Evolutionary conservation across 2,113 vertebrate genomes (phyloP), one percentile per base, ranked within the genome.

Genomic region (Lutjanus erythropterus): DNA sequence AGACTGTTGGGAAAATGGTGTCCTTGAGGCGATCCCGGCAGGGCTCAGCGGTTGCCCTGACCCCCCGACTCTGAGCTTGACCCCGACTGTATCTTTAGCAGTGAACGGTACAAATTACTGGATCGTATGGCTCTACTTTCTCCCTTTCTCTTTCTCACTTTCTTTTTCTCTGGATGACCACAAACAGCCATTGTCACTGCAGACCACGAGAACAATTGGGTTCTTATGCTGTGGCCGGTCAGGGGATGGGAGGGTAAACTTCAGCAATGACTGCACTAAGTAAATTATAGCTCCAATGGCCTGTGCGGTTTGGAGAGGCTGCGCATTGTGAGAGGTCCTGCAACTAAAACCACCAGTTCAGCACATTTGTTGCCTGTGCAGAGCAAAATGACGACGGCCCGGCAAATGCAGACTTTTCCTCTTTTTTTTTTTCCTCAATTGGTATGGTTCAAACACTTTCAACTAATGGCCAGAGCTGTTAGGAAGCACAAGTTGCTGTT

Each of bases 141-240:
- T 80, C 81, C 56, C 53, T 70, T 78, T 75, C 75, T 78, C 80
- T 88, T 82, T 84, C 84, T 86, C 78, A 80, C 72, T 84, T 76
- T 89, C 81, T 85, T 82, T 88, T 80, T 68, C 81, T 75, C 86
- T 8, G 62, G 80, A 88, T 80, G 88, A 91, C 91, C 91, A 94
- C 94, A 94, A 93, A 87, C 91, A 89, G 87, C 87, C 91, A 94
- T 94, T 94, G 94, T 94, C 90, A 83, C 71, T 73, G 75, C 88
- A 70, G 87, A 88, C 87, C 90, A 52, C 37, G 71, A 80, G 92
- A 94, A 95, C 92, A 95, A 93, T 94, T 86, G 91, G 88, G 87
- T 93, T 92, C 89, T 91, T 94, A 93, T 94, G 85, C 91, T 84
- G 84, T 53, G 87, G 90, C 89, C 53, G 86, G 89, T 88, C 92